These are phyloP conservation scores for Halesus radiatus DNA, from an alignment of 1,140 invertebrate genomes.

Conservation along the genomic window DNA sequence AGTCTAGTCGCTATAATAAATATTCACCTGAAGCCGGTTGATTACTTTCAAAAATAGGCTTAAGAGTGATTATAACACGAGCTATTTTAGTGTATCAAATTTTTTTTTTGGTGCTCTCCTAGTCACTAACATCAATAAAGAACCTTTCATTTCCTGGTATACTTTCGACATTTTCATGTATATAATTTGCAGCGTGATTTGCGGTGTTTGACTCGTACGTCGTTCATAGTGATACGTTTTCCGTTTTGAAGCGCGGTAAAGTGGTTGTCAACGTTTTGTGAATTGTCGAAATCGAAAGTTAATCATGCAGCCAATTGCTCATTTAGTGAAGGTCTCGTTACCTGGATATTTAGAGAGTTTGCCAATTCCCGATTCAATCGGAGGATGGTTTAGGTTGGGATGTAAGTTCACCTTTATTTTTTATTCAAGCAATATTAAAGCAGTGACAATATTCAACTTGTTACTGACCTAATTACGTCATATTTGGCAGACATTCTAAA, in stretches of 20 bases:
- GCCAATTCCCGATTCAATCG: slow-evolving; percentile 81
- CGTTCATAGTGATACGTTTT: too few relatives aligned
- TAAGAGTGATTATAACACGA: too few relatives aligned
- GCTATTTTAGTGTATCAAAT: too few relatives aligned
- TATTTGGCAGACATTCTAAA: slow-evolving; percentile 44
- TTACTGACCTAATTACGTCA: slow-evolving; percentile 44
- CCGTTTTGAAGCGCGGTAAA: not conserved
- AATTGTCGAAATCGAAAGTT: not conserved
- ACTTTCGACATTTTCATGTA: too few relatives aligned
- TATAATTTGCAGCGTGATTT: too few relatives aligned
- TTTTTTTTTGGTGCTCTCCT: too few relatives aligned
- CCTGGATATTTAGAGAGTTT: slow-evolving; percentile 84
- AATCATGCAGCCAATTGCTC: slow-evolving; percentile 80
- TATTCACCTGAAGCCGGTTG: too few relatives aligned
- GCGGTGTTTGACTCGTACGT: too few relatives aligned
- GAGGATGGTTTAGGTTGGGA: slow-evolving; percentile 85
- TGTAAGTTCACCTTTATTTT: slow-evolving; percentile 68
- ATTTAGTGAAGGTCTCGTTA: slow-evolving; percentile 79
- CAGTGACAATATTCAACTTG: not conserved
- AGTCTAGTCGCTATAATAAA: too few relatives aligned
- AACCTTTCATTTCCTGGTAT: too few relatives aligned
- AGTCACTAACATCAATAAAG: too few relatives aligned
- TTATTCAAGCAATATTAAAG: not conserved
- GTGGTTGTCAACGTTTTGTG: not conserved
- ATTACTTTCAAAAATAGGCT: too few relatives aligned